These are phyloP conservation scores for Enteromius paludinosus DNA, from an alignment of 2,797 vertebrate genomes.

Conservation along the genomic window DNA sequence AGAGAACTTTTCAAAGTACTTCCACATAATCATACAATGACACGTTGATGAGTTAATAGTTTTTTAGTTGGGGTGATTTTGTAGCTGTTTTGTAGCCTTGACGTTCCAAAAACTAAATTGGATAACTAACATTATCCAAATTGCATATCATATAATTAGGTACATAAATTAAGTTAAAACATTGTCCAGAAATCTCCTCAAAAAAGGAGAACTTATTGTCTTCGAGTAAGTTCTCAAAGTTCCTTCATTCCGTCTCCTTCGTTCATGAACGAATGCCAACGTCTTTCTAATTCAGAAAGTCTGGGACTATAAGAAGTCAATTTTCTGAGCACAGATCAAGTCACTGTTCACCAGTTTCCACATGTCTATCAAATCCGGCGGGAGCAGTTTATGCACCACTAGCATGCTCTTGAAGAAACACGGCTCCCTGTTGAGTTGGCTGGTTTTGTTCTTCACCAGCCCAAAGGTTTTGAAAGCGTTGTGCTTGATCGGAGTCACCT, in stretches of 20 bases:
- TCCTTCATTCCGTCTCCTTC: neutral
- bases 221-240: constrained; percentile 42
- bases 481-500: constrained; percentile 84
- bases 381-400: constrained; percentile 95
- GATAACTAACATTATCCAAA: neutral
- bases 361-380: constrained; percentile 86
- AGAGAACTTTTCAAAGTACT: neutral
- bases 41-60: neutral
- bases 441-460: constrained; percentile 88
- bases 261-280: neutral
- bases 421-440: constrained; percentile 92
- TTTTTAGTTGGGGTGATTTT: too few species aligned
- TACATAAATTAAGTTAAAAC: constrained; percentile 55
- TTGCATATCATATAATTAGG: constrained; percentile 31
- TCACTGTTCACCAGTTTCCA: constrained; percentile 91
- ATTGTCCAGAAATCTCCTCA: constrained; percentile 58
- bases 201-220: constrained; percentile 60
- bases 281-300: neutral
- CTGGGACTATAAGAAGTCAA: constrained; percentile 81
- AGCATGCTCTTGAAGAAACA: constrained; percentile 93
- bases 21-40: neutral
- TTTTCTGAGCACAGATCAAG: constrained; percentile 86
- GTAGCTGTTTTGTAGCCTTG: neutral
- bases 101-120: neutral
- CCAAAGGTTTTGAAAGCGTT: constrained; percentile 96